Conservation (phyloP, 2,113 vertebrate genomes). For the Taxidea taxus region DNA sequence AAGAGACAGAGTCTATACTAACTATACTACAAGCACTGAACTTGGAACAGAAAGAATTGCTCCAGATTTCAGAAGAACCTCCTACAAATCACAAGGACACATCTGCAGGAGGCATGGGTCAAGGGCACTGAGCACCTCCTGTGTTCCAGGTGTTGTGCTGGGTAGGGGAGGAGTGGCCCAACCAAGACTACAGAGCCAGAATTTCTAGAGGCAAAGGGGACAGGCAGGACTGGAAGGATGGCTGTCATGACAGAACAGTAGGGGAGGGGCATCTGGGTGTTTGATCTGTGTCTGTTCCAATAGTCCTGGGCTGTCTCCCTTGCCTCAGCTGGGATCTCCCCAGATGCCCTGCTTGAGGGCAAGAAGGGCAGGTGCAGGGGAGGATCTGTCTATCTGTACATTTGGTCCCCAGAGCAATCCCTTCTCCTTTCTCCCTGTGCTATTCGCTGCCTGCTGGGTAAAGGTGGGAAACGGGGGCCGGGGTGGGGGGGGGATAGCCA, state of each 20-base stretch:
- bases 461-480: not conserved
- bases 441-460: constrained; percentile 54
- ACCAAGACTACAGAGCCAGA: too few species aligned
- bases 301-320: too few species aligned
- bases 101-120: not conserved
- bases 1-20: not conserved
- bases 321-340: constrained; percentile 65
- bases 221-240: too few species aligned
- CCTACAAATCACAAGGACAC: not conserved
- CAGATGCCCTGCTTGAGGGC: constrained; percentile 71
- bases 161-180: too few species aligned
- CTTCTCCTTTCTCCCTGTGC: constrained; percentile 28
- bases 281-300: too few species aligned
- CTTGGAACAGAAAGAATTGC: not conserved
- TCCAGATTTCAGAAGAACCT: not conserved
- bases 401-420: constrained; percentile 56
- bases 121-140: not conserved
- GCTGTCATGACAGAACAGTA: too few species aligned
- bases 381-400: constrained; percentile 63
- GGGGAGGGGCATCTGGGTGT: too few species aligned
- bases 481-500: too few species aligned
- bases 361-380: constrained; percentile 56
- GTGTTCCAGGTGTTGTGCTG: too few species aligned
- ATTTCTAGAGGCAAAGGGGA: too few species aligned
- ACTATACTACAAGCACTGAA: not conserved